phyloP scores from a whole-genome alignment of 1,140 invertebrate genomes.

The Drosophila sechellia region DNA sequence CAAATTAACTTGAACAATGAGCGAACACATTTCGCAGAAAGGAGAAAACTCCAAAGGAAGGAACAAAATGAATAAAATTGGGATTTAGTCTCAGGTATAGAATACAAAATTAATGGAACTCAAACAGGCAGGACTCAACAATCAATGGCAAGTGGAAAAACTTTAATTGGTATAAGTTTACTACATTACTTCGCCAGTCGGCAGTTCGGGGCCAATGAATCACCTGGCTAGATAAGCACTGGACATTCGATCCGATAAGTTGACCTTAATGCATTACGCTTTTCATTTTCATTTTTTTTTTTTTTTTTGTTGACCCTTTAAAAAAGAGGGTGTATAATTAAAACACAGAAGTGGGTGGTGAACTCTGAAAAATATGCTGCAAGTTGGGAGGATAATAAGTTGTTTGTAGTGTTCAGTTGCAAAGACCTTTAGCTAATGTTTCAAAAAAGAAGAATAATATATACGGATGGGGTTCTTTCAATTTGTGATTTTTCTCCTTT shows the following conservation, averaged over 20 bases:
- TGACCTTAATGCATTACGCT: constrained; percentile 40
- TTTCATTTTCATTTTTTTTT: too few species aligned
- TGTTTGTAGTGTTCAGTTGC: background rate
- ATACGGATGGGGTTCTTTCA: too few species aligned
- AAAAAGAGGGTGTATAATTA: constrained; percentile 12
- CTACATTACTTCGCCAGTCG: constrained; percentile 1
- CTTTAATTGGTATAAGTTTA: constrained; percentile 48
- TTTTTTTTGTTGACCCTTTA: background rate
- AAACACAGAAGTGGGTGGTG: background rate
- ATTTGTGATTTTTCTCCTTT: too few species aligned
- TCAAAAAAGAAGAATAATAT: too few species aligned
- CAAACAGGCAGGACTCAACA: constrained; percentile 20
- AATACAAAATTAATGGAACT: constrained; percentile 50
- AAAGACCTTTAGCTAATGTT: background rate
- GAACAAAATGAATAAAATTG: constrained; percentile 14
- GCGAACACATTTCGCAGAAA: constrained; percentile 31
- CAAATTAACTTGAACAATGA: constrained; percentile 76
- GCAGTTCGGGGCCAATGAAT: constrained; percentile 27
- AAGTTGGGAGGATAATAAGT: background rate
- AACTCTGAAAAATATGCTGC: constrained; percentile 5
- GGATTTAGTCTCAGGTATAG: constrained; percentile 28
- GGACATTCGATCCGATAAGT: constrained; percentile 40
- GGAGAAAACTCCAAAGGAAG: constrained; percentile 7
- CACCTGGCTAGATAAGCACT: constrained; percentile 32
- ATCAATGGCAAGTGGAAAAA: constrained; percentile 35